Percentiles rank a stretch among this genome's conserved stretches.
phyloP scores from a whole-genome alignment of 1,140 invertebrate species.

The Musca domestica region DNA sequence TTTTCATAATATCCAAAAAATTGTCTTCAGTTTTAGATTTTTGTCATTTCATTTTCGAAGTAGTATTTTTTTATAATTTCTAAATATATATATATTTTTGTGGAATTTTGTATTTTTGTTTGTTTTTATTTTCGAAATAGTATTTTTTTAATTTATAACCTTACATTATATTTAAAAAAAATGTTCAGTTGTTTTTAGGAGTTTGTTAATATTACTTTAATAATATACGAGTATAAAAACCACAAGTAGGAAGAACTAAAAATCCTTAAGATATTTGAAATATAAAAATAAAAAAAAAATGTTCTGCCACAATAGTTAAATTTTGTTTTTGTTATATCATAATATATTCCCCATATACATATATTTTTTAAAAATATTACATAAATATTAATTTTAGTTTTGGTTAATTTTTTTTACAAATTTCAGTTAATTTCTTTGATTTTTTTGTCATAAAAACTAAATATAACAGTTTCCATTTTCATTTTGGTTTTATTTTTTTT shows the following conservation, averaged over 20 bases:
- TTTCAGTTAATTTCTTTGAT: no score
- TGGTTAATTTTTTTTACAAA: no score
- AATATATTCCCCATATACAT: no score
- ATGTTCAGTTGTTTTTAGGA: constrained; percentile 52
- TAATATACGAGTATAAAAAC: not conserved
- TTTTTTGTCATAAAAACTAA: no score
- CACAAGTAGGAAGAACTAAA: not conserved
- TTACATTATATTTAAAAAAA: constrained; percentile 35
- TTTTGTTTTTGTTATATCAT: no score
- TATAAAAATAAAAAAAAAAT: not conserved
- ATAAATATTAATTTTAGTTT: no score
- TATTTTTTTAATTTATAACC: constrained; percentile 2
- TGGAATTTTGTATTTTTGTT: not conserved
- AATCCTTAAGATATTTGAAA: not conserved
- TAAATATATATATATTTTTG: not conserved
- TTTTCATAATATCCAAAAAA: not conserved
- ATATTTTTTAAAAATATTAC: no score
- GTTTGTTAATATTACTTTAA: constrained; percentile 31
- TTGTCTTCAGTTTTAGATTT: no score
- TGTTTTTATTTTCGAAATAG: not conserved
- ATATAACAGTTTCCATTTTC: no score
- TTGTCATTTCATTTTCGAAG: not conserved
- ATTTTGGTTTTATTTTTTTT: no score
- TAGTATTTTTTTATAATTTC: not conserved
- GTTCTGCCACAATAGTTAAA: no score